These are phyloP conservation scores for Diaphora mendica DNA, from an alignment of 2,888 invertebrate species.

Conservation along the genomic window DNA sequence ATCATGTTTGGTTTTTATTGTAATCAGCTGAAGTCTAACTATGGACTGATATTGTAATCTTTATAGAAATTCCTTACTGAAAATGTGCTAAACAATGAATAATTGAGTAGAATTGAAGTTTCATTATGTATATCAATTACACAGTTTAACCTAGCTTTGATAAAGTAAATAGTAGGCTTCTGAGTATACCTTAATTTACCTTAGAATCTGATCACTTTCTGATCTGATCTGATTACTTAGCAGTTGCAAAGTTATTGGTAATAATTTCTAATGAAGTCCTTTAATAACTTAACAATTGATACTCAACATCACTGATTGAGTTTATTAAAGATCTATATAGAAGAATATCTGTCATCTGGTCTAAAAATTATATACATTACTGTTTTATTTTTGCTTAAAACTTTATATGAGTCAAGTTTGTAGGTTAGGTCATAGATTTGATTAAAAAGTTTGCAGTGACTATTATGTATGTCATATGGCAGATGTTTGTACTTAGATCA, in stretches of 20 bases:
- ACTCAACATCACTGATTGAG: neutral
- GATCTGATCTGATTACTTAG: too few relatives aligned
- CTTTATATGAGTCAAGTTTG: neutral
- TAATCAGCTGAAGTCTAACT: conserved; percentile 9
- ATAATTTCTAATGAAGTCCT: neutral
- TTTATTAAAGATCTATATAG: neutral
- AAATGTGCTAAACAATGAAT: neutral
- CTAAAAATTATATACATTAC: neutral
- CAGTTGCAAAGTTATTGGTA: neutral
- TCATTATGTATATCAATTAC: neutral
- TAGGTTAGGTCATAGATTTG: conserved; percentile 4
- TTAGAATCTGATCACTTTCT: neutral
- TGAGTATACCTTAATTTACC: neutral
- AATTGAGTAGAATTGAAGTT: neutral
- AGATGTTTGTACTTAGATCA: neutral
- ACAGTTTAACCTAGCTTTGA: neutral
- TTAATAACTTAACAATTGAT: neutral
- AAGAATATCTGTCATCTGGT: neutral
- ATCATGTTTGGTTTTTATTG: conserved; percentile 15
- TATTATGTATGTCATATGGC: neutral
- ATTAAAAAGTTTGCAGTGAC: neutral
- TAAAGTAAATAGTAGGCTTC: neutral
- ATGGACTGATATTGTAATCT: neutral
- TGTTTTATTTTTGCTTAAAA: neutral
- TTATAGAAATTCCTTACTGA: neutral